Conservation (phyloP, 2,888 invertebrate species). For the Cyrtodaria siliqua region DNA sequence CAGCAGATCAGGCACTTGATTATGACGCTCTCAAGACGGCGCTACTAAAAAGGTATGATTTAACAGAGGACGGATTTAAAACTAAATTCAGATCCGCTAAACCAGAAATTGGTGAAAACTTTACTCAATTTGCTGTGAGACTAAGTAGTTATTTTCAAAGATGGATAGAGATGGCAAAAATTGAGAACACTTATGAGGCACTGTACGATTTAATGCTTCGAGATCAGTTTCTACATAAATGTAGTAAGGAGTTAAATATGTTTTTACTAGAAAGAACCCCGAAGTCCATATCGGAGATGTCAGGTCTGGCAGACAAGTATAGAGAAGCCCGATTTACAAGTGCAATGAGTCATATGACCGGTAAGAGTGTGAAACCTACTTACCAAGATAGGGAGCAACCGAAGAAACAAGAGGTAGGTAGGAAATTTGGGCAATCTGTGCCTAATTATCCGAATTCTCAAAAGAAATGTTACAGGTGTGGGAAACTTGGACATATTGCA, state of each 20-base stretch:
- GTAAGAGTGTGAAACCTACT: background rate
- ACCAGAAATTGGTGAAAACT: conserved; percentile 39
- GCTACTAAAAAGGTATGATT: conserved; percentile 34
- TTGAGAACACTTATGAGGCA: conserved; percentile 18
- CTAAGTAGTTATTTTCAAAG: conserved; percentile 29
- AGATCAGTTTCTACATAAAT: conserved; percentile 29
- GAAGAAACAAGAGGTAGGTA: background rate
- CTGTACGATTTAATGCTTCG: conserved; percentile 30
- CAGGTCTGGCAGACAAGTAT: conserved; percentile 33
- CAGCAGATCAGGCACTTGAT: conserved; percentile 23
- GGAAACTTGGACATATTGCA: conserved; percentile 5
- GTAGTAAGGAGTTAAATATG: conserved; percentile 14
- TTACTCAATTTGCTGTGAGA: conserved; percentile 27
- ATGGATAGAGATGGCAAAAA: conserved; percentile 38
- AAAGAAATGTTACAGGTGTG: conserved; percentile 14
- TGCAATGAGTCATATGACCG: no score
- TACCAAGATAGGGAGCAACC: background rate
- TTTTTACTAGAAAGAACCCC: conserved; percentile 47
- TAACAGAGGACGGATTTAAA: conserved; percentile 41
- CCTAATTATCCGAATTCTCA: background rate
- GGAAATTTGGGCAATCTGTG: background rate
- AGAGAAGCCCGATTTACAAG: conserved; percentile 18
- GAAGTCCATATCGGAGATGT: conserved; percentile 28
- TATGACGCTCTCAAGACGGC: conserved; percentile 37
- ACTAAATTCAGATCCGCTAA: conserved; percentile 25